Percentiles rank a stretch among this genome's conserved stretches.
Evolutionary conservation across 2,797 vertebrate genomes (phyloP).

Genomic region (Cryptoblepharus egeriae): DNA sequence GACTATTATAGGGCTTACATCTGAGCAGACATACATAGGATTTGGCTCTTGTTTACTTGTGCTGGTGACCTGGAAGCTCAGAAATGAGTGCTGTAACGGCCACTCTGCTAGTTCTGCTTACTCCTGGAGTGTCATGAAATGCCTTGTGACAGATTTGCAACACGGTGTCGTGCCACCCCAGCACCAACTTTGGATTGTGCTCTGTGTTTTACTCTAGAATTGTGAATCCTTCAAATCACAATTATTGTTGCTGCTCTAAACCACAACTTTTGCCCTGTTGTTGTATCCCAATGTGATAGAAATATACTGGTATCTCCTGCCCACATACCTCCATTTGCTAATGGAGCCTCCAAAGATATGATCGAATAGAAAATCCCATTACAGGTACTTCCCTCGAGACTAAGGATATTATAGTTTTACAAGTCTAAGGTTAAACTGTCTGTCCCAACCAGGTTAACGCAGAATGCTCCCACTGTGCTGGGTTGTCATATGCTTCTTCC

Average conservation of each 20-base stretch:
- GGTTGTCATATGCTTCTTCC: background rate
- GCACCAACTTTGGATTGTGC: too few species aligned
- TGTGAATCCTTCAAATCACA: background rate
- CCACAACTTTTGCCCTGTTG: too few species aligned
- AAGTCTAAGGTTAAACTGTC: conserved; percentile 24
- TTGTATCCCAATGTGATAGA: background rate
- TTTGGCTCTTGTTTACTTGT: too few species aligned
- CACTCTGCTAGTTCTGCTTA: too few species aligned
- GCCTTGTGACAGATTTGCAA: too few species aligned
- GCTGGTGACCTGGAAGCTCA: too few species aligned
- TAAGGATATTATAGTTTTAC: background rate
- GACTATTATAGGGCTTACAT: too few species aligned
- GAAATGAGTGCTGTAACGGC: too few species aligned
- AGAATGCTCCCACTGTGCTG: background rate
- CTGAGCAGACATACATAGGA: too few species aligned
- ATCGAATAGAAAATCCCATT: background rate
- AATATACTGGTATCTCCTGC: background rate
- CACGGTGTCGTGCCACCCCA: too few species aligned
- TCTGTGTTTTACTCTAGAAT: background rate
- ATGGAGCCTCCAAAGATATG: background rate
- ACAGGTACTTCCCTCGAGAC: background rate
- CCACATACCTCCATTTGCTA: background rate
- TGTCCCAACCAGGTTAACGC: background rate
- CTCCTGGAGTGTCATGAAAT: too few species aligned
- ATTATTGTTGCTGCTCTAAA: too few species aligned